Evolutionary conservation across 2,797 vertebrate genomes (phyloP), one percentile per base, ranked within the genome.

Genomic region (Pseudochromis fuscus): DNA sequence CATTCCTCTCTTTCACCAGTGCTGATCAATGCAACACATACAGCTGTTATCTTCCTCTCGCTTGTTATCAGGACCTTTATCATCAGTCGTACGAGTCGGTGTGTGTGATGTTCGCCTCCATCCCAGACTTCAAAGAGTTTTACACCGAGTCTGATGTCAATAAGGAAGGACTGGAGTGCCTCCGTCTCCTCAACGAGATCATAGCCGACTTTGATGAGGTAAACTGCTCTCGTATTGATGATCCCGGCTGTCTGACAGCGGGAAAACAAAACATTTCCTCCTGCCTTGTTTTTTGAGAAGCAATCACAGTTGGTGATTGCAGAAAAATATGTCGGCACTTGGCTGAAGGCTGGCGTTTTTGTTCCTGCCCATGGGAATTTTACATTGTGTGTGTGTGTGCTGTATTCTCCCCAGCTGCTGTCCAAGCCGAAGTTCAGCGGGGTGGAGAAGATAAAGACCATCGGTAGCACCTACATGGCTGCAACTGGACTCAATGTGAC

Each of bases 381-480:
- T 30, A 13, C n/a, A n/a, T n/a, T n/a, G n/a, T n/a, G n/a, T n/a
- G n/a, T n/a, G n/a, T n/a, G n/a, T 18, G 12, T 5, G 0, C 28
- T 53, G 37, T 49, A 0, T 46, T 44, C n/a, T 30, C 82, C 73
- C 44, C 91, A 98, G 97, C 89, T 98, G 79, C 82, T 98, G 76
- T 98, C 97, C 61, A 98, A 98, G 86, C 97, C 96, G 0, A 98
- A 98, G 83, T 98, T 99, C 93, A 98, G 97, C 24, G 96, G 97
- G 0, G 97, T 99, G 82, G 97, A 99, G 89, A 99, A 99, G 89
- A 99, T 99, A 88, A 99, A 98, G 92, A 99, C 97, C 75, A 99
- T 99, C 15, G 97, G 97, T 18, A 98, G 97, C 91, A 98, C 96
- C 16, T 99, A 99, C 81, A 99, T 99, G 97, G 97, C 97, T 57